Evolutionary conservation across 2,797 vertebrate genomes (phyloP), one percentile per base, ranked within the genome.

Genomic region (Myotis findleyi): DNA sequence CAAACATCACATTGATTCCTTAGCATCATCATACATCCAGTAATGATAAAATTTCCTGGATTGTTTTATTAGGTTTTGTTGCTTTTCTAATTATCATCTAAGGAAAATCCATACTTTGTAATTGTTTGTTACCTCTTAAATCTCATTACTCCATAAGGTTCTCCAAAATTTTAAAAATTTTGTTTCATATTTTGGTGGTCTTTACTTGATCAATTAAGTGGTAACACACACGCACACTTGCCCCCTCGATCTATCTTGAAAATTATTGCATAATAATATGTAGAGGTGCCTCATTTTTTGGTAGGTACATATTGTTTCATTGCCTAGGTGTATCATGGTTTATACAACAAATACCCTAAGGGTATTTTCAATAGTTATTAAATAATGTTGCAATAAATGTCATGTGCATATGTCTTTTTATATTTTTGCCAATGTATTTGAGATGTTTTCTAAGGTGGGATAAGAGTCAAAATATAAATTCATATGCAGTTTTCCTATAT

Each of bases 391-490:
- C 6, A 49, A 23, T 55, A 18, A 90, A 49, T 66, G 66, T 12
- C 10, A 25, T 57, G 12, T 87, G 30, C 6, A 38, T 75, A 49
- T 21, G 13, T 72, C 55, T 51, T 89, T 87, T 76, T 75, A 72
- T 55, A 83, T 36, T 77, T 87, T 51, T 84, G 53, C 33, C 36
- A n/a, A 1, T 44, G 20, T 84, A 25, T n/a, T 77, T 92, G 38
- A 84, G 79, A 83, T 72, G 27, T 53, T 49, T 79, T 47, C n/a
- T 85, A 85, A 72, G 11, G 25, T 55, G 20, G 17, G 13, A 72
- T 84, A 83, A 77, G 30, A 30, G 12, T 79, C 14, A 64, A 95
- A 82, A 27, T 76, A 30, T 79, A 92, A 72, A 89, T 89, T 20
- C 10, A 47, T 27, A 25, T 66, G 7, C 18, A 72, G n/a, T 72